These are phyloP conservation scores for Microhierax caerulescens DNA, from an alignment of 2,797 vertebrate genomes.

Conservation along the genomic window DNA sequence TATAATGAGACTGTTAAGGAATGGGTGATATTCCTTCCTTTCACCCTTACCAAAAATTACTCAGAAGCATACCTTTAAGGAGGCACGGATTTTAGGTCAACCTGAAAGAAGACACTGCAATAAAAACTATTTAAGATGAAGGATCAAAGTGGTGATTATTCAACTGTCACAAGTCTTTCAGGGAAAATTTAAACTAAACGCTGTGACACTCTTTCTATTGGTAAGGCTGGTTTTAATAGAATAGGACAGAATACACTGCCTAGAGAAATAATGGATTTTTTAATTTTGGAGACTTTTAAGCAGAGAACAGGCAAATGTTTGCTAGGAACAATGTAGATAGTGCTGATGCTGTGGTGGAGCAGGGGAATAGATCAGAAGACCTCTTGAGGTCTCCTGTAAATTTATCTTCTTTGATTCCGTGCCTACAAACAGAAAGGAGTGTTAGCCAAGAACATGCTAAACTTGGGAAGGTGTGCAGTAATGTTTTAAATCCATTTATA, in stretches of 20 bases:
- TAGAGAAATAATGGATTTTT: neutral
- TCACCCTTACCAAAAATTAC: neutral
- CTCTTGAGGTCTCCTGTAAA: neutral
- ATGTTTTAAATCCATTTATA: conserved; percentile 43
- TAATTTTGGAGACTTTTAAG: neutral
- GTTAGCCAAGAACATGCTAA: conserved; percentile 39
- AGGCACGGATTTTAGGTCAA: neutral
- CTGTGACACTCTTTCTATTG: neutral
- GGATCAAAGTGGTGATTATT: neutral
- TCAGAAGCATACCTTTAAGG: neutral
- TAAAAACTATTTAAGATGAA: neutral
- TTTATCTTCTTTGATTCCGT: neutral
- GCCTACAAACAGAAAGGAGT: neutral
- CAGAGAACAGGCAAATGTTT: neutral
- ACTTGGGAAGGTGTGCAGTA: conserved; percentile 23
- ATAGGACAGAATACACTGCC: neutral
- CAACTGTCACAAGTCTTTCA: neutral
- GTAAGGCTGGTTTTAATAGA: neutral
- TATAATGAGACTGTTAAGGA: neutral
- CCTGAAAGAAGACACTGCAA: neutral
- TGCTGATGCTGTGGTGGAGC: neutral
- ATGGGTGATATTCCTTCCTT: neutral
- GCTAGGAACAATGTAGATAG: neutral
- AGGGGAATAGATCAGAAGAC: neutral
- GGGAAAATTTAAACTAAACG: neutral